These are phyloP conservation scores for Brachyptera putata DNA, from an alignment of 2,888 invertebrate genomes.

Conservation along the genomic window DNA sequence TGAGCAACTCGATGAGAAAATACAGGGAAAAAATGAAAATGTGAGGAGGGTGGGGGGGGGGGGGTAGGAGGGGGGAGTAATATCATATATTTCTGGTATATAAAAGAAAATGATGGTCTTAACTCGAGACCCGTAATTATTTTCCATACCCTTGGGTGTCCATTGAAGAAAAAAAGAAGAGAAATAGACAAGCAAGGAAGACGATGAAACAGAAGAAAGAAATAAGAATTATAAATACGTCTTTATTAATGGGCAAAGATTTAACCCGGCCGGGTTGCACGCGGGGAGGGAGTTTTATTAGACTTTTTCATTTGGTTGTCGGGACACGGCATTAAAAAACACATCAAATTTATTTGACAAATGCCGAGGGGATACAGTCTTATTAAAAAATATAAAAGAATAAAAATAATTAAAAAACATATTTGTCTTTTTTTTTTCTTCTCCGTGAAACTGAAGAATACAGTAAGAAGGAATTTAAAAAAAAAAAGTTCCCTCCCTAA, in stretches of 20 bases:
- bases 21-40: neutral
- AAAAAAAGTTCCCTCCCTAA: constrained; percentile 8
- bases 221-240: constrained; percentile 31
- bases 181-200: constrained; percentile 14
- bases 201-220: constrained; percentile 7
- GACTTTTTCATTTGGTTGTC: constrained; percentile 18
- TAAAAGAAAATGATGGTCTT: constrained; percentile 29
- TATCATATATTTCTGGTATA: constrained; percentile 12
- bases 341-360: constrained; percentile 22
- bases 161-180: constrained; percentile 26
- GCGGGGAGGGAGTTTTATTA: constrained; percentile 12
- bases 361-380: constrained; percentile 22
- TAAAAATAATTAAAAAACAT: constrained; percentile 22
- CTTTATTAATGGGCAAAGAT: constrained; percentile 28
- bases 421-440: constrained; percentile 4
- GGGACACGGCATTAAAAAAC: constrained; percentile 20
- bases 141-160: constrained; percentile 31
- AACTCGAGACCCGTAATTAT: constrained; percentile 31
- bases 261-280: constrained; percentile 12
- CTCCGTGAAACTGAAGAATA: neutral
- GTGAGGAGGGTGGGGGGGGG: neutral
- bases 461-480: constrained; percentile 13
- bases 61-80: neutral
- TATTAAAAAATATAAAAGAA: constrained; percentile 22
- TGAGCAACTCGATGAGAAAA: neutral